These are phyloP conservation scores for Drosophila atroscutellata DNA, from an alignment of 2,888 invertebrate species.

Conservation along the genomic window DNA sequence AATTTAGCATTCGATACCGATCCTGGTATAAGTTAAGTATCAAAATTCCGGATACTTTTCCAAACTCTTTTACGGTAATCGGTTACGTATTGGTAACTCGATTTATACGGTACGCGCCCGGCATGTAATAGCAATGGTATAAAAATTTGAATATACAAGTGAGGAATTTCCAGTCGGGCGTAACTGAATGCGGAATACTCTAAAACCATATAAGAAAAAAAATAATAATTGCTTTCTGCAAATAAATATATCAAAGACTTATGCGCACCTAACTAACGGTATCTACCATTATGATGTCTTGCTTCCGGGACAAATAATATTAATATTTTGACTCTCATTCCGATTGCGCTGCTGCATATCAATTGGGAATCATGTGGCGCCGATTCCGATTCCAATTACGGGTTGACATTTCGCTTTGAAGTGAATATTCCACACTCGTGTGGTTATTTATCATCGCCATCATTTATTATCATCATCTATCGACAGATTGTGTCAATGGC, in stretches of 20 bases:
- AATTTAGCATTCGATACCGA: not conserved
- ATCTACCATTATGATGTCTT: not conserved
- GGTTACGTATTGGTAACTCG: not conserved
- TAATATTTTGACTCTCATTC: not conserved
- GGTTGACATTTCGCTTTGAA: not conserved
- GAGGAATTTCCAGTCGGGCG: too few relatives aligned
- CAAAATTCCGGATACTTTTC: not conserved
- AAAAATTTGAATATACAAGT: too few relatives aligned
- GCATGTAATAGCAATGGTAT: too few relatives aligned
- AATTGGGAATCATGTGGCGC: not conserved
- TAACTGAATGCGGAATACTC: too few relatives aligned
- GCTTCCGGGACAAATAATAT: not conserved
- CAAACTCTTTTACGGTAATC: not conserved
- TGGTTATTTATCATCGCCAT: not conserved
- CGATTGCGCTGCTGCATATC: not conserved
- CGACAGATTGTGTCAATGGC: not conserved
- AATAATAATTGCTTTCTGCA: not conserved
- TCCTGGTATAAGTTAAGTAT: not conserved
- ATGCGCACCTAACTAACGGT: not conserved
- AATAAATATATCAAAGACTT: not conserved
- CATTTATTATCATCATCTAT: not conserved
- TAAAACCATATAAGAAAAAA: not conserved
- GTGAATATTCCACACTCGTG: not conserved
- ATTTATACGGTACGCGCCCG: not conserved
- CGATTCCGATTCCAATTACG: not conserved